These are phyloP conservation scores for Rhyacichthys aspro DNA, from an alignment of 2,797 vertebrate genomes.

Conservation along the genomic window DNA sequence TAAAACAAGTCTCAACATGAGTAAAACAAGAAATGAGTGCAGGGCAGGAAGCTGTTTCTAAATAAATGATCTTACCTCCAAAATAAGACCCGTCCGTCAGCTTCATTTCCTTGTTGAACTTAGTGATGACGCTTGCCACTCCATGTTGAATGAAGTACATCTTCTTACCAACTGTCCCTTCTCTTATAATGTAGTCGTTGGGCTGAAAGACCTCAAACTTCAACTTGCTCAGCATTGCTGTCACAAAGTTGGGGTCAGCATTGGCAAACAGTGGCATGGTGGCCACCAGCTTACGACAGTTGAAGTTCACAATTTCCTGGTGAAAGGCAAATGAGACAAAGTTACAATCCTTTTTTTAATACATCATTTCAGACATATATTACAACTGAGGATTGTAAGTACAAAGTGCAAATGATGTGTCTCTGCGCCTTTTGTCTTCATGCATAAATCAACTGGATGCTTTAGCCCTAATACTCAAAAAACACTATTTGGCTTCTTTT, in stretches of 20 bases:
- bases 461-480: slow-evolving; percentile 66
- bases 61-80: slow-evolving; percentile 83
- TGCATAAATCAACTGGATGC: too few relatives aligned
- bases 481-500: slow-evolving; percentile 64
- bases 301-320: slow-evolving; percentile 99
- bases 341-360: too few relatives aligned
- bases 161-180: slow-evolving; percentile 97
- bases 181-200: slow-evolving; percentile 96
- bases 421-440: too few relatives aligned
- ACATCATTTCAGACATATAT: background rate
- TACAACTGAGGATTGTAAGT: background rate
- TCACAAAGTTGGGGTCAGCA: slow-evolving; percentile 98
- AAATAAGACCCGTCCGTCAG: slow-evolving; percentile 98
- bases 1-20: slow-evolving; percentile 10
- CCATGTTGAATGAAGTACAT: slow-evolving; percentile 99
- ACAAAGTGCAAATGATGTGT: too few relatives aligned
- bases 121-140: slow-evolving; percentile 96
- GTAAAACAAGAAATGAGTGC: background rate
- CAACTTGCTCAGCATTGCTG: slow-evolving; percentile 96
- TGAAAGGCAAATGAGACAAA: slow-evolving; percentile 6
- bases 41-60: background rate
- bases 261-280: slow-evolving; percentile 98
- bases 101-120: slow-evolving; percentile 97
- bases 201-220: slow-evolving; percentile 98
- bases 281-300: slow-evolving; percentile 95